Percentiles rank a stretch among this genome's conserved stretches.
phyloP scores from a whole-genome alignment of 2,888 invertebrate genomes.

The Koerneria pararmatus region DNA sequence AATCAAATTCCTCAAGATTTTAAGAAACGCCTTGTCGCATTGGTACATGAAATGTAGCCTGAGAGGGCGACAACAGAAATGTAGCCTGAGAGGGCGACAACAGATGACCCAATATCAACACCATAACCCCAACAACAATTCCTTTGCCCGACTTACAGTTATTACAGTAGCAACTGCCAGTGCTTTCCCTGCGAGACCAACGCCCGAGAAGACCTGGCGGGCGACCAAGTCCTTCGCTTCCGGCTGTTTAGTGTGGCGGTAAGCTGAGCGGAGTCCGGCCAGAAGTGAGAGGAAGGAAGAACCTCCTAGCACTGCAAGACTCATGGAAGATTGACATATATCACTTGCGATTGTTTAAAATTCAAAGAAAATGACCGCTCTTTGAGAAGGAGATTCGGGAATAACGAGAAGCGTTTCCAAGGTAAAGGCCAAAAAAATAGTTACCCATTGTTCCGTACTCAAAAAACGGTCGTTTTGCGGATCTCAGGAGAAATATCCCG shows the following conservation, averaged over 20 bases:
- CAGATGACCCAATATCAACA: too few relatives aligned
- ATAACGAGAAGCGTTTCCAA: too few relatives aligned
- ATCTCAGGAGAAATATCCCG: too few relatives aligned
- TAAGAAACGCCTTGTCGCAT: too few relatives aligned
- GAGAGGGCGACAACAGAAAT: too few relatives aligned
- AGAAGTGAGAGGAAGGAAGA: slow-evolving; percentile 33
- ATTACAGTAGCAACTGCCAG: slow-evolving; percentile 52
- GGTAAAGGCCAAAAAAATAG: too few relatives aligned
- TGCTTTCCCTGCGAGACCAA: slow-evolving; percentile 52
- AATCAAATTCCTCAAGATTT: too few relatives aligned
- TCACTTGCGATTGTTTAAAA: slow-evolving; percentile 1
- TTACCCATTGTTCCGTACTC: too few relatives aligned
- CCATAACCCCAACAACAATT: too few relatives aligned
- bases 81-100: too few relatives aligned
- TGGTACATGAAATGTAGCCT: too few relatives aligned
- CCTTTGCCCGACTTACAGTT: slow-evolving; percentile 35
- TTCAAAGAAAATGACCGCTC: background rate
- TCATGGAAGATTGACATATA: background rate
- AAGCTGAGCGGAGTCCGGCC: slow-evolving; percentile 38
- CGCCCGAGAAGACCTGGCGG: slow-evolving; percentile 41
- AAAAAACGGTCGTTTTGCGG: too few relatives aligned
- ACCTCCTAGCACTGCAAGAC: slow-evolving; percentile 38
- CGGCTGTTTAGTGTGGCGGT: slow-evolving; percentile 37
- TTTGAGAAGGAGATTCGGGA: background rate
- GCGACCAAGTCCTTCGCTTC: slow-evolving; percentile 34